Conservation (phyloP, 2,888 invertebrate species). For the Heliothis peltigera region DNA sequence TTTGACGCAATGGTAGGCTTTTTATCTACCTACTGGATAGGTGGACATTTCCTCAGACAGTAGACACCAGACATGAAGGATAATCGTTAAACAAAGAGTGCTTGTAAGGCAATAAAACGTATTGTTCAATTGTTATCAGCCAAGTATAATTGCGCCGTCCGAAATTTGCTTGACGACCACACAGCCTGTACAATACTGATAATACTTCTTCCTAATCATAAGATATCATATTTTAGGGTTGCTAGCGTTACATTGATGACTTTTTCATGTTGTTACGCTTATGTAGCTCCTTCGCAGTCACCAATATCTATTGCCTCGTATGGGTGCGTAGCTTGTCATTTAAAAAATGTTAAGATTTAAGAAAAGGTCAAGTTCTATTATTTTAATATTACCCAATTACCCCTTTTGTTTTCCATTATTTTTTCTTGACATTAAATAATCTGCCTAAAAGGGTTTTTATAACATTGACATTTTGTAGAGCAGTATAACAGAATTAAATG, state of each 20-base stretch:
- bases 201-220: not conserved
- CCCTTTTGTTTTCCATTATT: conserved; percentile 6
- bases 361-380: conserved; percentile 11
- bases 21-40: not conserved
- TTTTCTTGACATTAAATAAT: conserved; percentile 6
- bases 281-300: no score
- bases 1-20: not conserved
- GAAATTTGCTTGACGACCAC: not conserved
- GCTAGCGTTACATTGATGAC: no score
- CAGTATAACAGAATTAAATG: not conserved
- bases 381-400: conserved; percentile 17
- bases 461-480: conserved; percentile 19
- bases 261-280: no score
- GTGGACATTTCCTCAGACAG: no score
- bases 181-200: not conserved
- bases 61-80: not conserved
- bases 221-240: not conserved
- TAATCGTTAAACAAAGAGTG: not conserved
- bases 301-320: no score
- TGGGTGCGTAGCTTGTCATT: no score
- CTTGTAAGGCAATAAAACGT: conserved; percentile 1
- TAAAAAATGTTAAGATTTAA: conserved; percentile 3
- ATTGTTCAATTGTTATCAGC: not conserved
- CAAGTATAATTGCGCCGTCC: not conserved
- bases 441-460: not conserved